phyloP scores from a whole-genome alignment of 2,113 vertebrate genomes.

The Mustela lutreola region DNA sequence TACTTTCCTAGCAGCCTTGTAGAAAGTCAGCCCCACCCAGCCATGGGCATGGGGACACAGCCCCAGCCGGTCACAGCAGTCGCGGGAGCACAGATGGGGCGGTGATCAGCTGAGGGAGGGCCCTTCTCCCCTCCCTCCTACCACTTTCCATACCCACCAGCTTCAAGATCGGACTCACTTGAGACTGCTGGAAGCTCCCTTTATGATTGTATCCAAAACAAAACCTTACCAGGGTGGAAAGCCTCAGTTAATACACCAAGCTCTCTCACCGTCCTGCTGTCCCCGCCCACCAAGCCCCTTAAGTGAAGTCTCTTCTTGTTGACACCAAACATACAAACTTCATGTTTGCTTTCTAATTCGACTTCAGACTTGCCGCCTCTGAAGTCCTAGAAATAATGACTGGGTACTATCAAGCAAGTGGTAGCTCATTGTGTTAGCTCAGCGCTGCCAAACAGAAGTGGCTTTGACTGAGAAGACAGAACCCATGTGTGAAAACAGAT shows the following conservation, averaged over 20 bases:
- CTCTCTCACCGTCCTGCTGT: neutral
- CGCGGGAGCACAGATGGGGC: neutral
- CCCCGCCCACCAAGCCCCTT: no score
- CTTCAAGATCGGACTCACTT: neutral
- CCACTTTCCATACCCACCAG: neutral
- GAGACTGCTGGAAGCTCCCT: rapidly evolving
- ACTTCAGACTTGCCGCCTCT: neutral
- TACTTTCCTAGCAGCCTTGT: neutral
- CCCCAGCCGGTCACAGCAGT: neutral
- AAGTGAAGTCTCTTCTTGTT: neutral
- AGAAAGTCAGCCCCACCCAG: neutral
- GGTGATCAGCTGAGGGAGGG: rapidly evolving
- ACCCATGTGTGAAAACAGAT: neutral
- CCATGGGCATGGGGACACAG: neutral
- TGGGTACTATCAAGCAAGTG: neutral
- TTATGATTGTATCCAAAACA: neutral
- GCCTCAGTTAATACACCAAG: no score
- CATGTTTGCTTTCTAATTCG: neutral
- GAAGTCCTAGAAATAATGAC: neutral
- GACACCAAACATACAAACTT: neutral
- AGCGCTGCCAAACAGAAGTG: neutral
- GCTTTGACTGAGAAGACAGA: neutral
- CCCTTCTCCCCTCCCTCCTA: neutral
- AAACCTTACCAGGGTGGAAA: neutral
- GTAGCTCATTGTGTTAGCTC: neutral